Percentiles rank a stretch among this genome's conserved stretches.
These are phyloP conservation scores for Taxidea taxus DNA, from an alignment of 2,113 vertebrate species.

Conservation along the genomic window DNA sequence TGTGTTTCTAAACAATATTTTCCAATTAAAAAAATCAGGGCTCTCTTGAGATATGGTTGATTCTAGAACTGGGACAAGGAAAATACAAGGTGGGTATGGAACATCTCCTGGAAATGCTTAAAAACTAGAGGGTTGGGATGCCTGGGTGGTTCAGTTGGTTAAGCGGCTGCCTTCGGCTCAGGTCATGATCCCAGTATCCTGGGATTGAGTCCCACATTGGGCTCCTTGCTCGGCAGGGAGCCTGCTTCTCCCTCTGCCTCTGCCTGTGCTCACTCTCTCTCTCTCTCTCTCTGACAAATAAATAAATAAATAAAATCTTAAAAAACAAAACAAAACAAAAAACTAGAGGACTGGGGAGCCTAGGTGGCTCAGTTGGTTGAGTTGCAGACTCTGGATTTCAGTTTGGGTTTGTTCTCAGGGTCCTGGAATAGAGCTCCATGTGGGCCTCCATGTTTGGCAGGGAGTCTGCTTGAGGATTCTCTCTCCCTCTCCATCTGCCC, in stretches of 20 bases:
- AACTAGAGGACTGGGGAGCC: not conserved
- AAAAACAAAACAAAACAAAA: no score
- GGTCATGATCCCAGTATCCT: no score
- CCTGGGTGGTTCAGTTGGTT: not conserved
- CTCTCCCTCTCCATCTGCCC: not conserved
- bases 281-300: no score
- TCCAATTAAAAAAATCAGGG: not conserved
- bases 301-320: no score
- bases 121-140: not conserved
- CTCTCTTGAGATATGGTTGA: slow-evolving; percentile 13
- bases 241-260: no score
- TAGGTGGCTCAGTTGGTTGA: not conserved
- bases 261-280: no score
- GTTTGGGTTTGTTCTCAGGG: not conserved
- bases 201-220: no score
- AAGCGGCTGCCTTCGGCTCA: no score
- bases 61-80: not conserved
- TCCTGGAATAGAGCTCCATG: not conserved
- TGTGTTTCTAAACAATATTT: slow-evolving; percentile 51
- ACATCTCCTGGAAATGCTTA: slow-evolving; percentile 7
- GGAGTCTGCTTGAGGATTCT: not conserved
- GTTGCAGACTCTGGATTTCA: not conserved
- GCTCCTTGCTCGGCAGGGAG: no score
- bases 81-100: not conserved
- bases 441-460: not conserved